phyloP scores from a whole-genome alignment of 2,888 invertebrate genomes.

The Marronus borbonicus region DNA sequence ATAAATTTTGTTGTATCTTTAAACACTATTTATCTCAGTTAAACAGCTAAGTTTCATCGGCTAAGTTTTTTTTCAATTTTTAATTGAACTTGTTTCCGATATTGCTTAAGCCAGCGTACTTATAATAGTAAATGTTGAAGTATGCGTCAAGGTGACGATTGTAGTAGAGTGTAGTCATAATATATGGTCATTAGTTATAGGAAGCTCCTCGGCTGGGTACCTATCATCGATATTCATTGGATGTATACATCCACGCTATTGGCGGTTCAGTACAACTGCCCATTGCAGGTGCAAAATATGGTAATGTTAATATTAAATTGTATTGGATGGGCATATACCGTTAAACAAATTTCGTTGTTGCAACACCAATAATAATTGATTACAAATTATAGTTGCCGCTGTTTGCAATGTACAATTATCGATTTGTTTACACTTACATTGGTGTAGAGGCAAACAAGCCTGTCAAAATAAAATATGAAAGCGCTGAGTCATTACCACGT shows the following conservation, averaged over 20 bases:
- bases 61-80: too few relatives aligned
- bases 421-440: constrained; percentile 18
- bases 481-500: background rate
- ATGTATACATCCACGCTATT: background rate
- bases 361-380: background rate
- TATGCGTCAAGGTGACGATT: too few relatives aligned
- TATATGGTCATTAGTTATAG: too few relatives aligned
- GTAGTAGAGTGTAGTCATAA: too few relatives aligned
- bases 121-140: too few relatives aligned
- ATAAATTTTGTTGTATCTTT: too few relatives aligned
- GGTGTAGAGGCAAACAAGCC: background rate
- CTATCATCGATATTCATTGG: too few relatives aligned
- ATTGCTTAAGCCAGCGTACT: too few relatives aligned
- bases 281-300: background rate
- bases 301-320: constrained; percentile 6
- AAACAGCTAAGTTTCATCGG: too few relatives aligned
- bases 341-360: constrained; percentile 1
- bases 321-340: background rate
- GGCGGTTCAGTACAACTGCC: background rate
- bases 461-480: constrained; percentile 24
- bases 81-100: too few relatives aligned
- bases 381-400: background rate
- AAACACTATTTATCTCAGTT: too few relatives aligned
- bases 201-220: too few relatives aligned
- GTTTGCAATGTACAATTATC: constrained; percentile 16